Percentiles rank a stretch among this genome's conserved stretches.
Conservation (phyloP, 53 echinoderm and acorn worm genomes). For the Patiria pectinifera region DNA sequence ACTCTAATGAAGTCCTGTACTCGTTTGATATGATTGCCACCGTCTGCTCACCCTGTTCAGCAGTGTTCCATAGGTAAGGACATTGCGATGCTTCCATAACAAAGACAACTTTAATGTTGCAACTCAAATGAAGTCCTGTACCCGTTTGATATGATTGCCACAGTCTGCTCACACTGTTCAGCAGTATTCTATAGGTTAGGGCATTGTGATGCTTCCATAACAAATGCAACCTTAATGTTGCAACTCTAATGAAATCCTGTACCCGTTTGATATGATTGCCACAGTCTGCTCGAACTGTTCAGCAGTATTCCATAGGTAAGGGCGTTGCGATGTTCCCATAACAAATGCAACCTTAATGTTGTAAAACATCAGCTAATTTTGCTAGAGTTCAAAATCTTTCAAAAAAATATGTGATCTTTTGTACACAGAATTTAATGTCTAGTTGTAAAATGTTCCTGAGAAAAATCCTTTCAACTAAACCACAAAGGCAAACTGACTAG, state of each 20-base stretch:
- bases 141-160: constrained; percentile 94
- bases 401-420: no score
- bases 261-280: constrained; percentile 93
- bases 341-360: background rate
- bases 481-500: no score
- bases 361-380: constrained; percentile 17
- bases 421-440: no score
- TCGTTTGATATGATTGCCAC: constrained; percentile 95
- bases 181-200: constrained; percentile 89
- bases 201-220: background rate
- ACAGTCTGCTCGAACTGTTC: constrained; percentile 77
- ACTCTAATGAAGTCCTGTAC: constrained; percentile 82
- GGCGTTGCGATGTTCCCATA: background rate
- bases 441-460: no score
- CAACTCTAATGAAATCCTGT: constrained; percentile 77
- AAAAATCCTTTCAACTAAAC: no score
- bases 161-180: constrained; percentile 76
- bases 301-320: constrained; percentile 89
- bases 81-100: background rate
- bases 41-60: constrained; percentile 76
- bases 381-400: no score
- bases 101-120: constrained; percentile 41
- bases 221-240: background rate
- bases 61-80: constrained; percentile 89
- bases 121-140: constrained; percentile 80